A percentile compares a stretch with the other conserved stretches of the same genome.
These are phyloP conservation scores for Callospermophilus lateralis DNA, from an alignment of 2,113 vertebrate species.

Conservation along the genomic window DNA sequence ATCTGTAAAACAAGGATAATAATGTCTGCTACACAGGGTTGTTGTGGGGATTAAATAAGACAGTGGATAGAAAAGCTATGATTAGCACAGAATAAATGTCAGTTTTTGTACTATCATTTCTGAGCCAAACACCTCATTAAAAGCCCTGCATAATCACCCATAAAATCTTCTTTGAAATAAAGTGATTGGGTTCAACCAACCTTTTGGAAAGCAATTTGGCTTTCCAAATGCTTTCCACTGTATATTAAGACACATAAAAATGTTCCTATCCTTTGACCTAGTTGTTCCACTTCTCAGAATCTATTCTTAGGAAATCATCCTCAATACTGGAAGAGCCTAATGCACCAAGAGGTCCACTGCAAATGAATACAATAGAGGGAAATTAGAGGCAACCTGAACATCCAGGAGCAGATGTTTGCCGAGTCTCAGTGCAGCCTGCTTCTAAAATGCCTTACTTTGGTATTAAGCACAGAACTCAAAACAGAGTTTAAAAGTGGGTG, in stretches of 20 bases:
- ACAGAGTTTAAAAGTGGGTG: background rate
- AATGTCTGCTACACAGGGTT: conserved; percentile 27
- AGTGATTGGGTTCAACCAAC: conserved; percentile 80
- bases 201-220: conserved; percentile 81
- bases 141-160: conserved; percentile 81
- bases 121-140: conserved; percentile 84
- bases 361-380: background rate
- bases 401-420: background rate
- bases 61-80: conserved; percentile 62
- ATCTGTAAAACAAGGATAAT: conserved; percentile 52
- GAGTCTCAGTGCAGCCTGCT: background rate
- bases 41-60: conserved; percentile 73
- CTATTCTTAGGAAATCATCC: conserved; percentile 78
- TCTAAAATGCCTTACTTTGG: background rate
- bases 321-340: conserved; percentile 9
- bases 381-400: background rate
- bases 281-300: conserved; percentile 75
- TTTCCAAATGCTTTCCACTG: conserved; percentile 69
- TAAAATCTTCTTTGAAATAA: conserved; percentile 82
- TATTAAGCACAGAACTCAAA: conserved; percentile 1
- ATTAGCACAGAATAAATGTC: conserved; percentile 80
- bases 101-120: conserved; percentile 76
- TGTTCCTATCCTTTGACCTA: conserved; percentile 75
- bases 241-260: conserved; percentile 74
- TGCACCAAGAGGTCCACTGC: background rate